Percentiles rank a stretch among this genome's conserved stretches.
These are phyloP conservation scores for Pteruthius melanotis DNA, from an alignment of 2,113 vertebrate species.

Conservation along the genomic window DNA sequence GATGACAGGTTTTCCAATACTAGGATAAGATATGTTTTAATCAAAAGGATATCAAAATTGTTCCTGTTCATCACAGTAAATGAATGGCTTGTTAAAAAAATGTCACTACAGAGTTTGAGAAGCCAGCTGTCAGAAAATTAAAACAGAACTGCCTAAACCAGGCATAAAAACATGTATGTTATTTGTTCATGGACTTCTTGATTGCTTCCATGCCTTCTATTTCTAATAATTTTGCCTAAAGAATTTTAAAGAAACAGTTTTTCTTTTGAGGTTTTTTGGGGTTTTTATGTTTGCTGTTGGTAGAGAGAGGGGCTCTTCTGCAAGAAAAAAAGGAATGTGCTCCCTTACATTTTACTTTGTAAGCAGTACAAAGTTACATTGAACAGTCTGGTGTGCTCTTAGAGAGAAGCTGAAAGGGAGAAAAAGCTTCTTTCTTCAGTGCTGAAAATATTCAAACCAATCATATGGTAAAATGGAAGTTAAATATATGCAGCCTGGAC, in stretches of 20 bases:
- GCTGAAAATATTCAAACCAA: not conserved
- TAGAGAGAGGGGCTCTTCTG: accelerated
- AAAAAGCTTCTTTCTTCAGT: not conserved
- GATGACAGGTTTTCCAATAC: not conserved
- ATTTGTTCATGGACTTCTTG: not conserved
- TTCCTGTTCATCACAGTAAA: not conserved
- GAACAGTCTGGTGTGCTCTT: not conserved
- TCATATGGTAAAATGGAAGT: not conserved
- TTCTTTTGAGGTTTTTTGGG: not conserved
- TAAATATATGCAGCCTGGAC: not conserved
- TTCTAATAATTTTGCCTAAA: not conserved
- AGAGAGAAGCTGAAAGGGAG: not conserved
- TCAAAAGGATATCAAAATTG: not conserved
- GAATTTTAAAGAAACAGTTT: not conserved
- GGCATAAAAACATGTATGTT: not conserved
- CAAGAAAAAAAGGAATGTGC: not conserved
- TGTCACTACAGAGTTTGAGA: not conserved
- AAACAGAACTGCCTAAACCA: not conserved
- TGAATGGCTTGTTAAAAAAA: not conserved
- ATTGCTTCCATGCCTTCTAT: not conserved
- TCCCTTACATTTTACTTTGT: not conserved
- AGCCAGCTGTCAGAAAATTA: not conserved
- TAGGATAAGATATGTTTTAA: not conserved
- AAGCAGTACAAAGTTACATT: not conserved
- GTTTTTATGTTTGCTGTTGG: not conserved